Percentiles rank a stretch among this genome's conserved stretches.
These are phyloP conservation scores for Corbicula japonica DNA, from an alignment of 2,888 invertebrate species.

Conservation along the genomic window DNA sequence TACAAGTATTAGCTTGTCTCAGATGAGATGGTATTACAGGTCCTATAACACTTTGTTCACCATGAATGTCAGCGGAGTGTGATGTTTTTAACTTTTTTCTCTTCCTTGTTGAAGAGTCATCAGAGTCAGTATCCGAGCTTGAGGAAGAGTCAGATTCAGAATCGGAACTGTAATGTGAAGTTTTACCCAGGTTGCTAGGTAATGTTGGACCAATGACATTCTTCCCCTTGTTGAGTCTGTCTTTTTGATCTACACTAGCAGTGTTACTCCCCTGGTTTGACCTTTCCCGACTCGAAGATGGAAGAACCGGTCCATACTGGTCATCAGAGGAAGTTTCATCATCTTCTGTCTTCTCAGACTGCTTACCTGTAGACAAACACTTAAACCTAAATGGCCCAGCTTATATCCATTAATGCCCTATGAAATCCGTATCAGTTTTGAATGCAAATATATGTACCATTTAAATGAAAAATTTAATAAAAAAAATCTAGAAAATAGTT, in stretches of 20 bases:
- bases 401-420: too few species aligned
- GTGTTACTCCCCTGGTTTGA: too few species aligned
- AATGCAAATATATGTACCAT: too few species aligned
- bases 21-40: conserved; percentile 49
- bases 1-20: conserved; percentile 10
- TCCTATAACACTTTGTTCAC: conserved; percentile 31
- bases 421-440: too few species aligned
- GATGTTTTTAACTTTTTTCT: conserved; percentile 4
- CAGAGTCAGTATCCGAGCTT: conserved; percentile 21
- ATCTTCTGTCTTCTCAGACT: not conserved
- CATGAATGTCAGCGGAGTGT: conserved; percentile 1
- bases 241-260: too few species aligned
- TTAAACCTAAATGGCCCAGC: too few species aligned
- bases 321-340: conserved; percentile 50
- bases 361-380: conserved; percentile 17
- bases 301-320: conserved; percentile 74
- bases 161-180: conserved; percentile 22
- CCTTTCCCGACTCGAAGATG: conserved; percentile 16
- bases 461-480: too few species aligned
- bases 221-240: too few species aligned
- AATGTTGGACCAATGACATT: conserved; percentile 64
- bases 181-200: conserved; percentile 54
- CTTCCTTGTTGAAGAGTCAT: not conserved
- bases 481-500: too few species aligned
- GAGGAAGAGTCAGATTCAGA: conserved; percentile 39